phyloP scores from a whole-genome alignment of 2,888 invertebrate genomes.

The Phengaris alcon region DNA sequence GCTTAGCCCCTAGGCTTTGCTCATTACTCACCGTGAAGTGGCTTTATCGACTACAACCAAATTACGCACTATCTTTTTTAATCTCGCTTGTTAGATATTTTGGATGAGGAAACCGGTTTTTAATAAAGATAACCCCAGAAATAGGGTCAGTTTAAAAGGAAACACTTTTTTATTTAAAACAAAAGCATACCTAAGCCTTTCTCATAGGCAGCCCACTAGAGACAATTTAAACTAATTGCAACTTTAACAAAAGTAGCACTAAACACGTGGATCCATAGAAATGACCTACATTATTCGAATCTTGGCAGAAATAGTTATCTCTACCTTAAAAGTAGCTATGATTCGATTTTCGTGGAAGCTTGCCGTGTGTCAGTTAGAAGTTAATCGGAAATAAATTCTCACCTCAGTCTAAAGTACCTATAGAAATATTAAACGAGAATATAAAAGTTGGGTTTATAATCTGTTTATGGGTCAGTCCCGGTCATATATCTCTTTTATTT shows the following conservation, averaged over 20 bases:
- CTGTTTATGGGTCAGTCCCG: not conserved
- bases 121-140: not conserved
- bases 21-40: conserved; percentile 66
- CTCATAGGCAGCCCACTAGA: no score
- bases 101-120: not conserved
- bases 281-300: no score
- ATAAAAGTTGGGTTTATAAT: conserved; percentile 16
- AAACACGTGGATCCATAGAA: no score
- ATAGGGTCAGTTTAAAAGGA: not conserved
- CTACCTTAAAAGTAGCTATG: not conserved
- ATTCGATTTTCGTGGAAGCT: not conserved
- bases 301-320: no score
- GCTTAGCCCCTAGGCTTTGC: conserved; percentile 64
- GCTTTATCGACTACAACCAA: conserved; percentile 55
- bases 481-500: not conserved
- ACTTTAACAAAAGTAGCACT: no score
- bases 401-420: not conserved
- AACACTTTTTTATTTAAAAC: not conserved
- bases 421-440: not conserved
- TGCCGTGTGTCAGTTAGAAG: not conserved
- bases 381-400: not conserved
- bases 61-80: conserved; percentile 52
- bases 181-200: not conserved
- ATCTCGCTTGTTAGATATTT: conserved; percentile 36
- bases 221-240: no score